Evolutionary conservation across 2,888 invertebrate genomes (phyloP).

Genomic region (Achlya flavicornis): DNA sequence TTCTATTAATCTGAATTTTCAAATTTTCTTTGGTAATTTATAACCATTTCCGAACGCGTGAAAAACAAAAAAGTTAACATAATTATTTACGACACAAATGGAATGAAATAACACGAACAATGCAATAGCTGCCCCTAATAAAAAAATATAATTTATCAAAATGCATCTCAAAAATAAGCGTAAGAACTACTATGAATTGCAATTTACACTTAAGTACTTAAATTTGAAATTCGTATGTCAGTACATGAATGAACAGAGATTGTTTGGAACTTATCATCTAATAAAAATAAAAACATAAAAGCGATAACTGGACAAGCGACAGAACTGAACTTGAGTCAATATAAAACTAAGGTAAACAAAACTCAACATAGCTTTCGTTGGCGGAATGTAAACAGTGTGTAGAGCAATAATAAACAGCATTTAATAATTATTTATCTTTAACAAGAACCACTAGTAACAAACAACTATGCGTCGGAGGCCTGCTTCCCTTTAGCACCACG

Average conservation of each 20-base stretch:
- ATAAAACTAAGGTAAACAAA: constrained; percentile 78
- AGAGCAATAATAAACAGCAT: constrained; percentile 76
- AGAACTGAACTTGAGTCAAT: constrained; percentile 64
- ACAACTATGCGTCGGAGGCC: constrained; percentile 74
- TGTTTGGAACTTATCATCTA: constrained; percentile 68
- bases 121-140: constrained; percentile 78
- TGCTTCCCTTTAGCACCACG: constrained; percentile 75
- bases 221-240: constrained; percentile 72
- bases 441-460: constrained; percentile 77
- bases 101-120: constrained; percentile 72
- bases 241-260: constrained; percentile 65
- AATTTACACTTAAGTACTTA: constrained; percentile 76
- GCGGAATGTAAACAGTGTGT: constrained; percentile 82
- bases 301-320: constrained; percentile 72
- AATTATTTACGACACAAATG: constrained; percentile 63
- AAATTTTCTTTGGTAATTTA: constrained; percentile 76
- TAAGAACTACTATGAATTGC: constrained; percentile 64
- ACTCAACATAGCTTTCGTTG: constrained; percentile 78
- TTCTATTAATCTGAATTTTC: constrained; percentile 60
- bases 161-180: constrained; percentile 78
- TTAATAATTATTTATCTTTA: constrained; percentile 54
- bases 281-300: constrained; percentile 55
- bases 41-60: constrained; percentile 66
- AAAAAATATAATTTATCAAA: constrained; percentile 60
- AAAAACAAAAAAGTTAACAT: constrained; percentile 46